phyloP scores from a whole-genome alignment of 2,888 invertebrate species.

The Pterostichus niger region DNA sequence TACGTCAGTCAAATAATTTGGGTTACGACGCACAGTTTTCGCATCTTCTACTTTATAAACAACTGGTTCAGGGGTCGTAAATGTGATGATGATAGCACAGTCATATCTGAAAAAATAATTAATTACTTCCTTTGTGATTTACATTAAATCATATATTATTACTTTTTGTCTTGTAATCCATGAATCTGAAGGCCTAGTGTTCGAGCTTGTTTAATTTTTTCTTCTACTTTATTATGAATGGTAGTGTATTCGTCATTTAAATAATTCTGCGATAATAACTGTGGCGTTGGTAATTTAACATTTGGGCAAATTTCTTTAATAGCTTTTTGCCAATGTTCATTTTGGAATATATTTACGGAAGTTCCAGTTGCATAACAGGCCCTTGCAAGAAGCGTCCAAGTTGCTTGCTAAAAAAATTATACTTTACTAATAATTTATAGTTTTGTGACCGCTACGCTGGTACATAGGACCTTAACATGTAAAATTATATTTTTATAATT shows the following conservation, averaged over 20 bases:
- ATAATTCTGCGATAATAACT: neutral
- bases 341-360: conserved; percentile 21
- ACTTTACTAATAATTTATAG: neutral
- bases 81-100: neutral
- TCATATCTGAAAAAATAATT: neutral
- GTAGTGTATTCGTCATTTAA: neutral
- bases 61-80: conserved; percentile 22
- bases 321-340: conserved; percentile 20
- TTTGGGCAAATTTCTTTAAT: neutral
- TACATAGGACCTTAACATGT: no score
- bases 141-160: neutral
- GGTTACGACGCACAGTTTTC: neutral
- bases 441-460: no score
- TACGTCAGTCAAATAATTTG: neutral
- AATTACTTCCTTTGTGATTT: no score
- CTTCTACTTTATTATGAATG: neutral
- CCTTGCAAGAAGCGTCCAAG: neutral
- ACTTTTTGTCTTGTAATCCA: neutral
- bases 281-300: neutral
- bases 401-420: conserved; percentile 11
- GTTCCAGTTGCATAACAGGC: conserved; percentile 16
- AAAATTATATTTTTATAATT: no score
- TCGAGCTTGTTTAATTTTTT: conserved; percentile 1
- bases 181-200: neutral
- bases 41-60: conserved; percentile 9